These are phyloP conservation scores for Lycaena phlaeas DNA, from an alignment of 2,888 invertebrate genomes.

Conservation along the genomic window DNA sequence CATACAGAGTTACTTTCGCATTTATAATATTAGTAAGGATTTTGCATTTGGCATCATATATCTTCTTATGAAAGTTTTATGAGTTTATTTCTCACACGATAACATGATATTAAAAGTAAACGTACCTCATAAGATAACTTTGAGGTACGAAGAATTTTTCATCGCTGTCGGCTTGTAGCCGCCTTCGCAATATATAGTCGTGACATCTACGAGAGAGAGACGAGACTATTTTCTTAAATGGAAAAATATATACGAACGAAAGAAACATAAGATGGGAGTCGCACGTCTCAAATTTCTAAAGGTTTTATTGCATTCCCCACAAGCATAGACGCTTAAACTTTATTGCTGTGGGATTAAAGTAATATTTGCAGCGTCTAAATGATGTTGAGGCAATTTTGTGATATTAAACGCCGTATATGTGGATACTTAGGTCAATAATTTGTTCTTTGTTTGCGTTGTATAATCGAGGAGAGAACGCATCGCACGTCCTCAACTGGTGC, in stretches of 20 bases:
- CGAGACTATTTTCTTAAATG: conserved; percentile 36
- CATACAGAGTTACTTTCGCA: too few relatives aligned
- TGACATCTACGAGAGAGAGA: conserved; percentile 57
- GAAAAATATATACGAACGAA: conserved; percentile 53
- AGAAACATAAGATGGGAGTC: conserved; percentile 53
- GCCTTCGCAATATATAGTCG: conserved; percentile 63
- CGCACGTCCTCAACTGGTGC: too few relatives aligned
- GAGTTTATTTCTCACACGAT: conserved; percentile 39
- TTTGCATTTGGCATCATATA: conserved; percentile 8
- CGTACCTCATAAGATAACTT: conserved; percentile 63
- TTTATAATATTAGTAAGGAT: too few relatives aligned
- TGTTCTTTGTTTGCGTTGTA: conserved; percentile 54
- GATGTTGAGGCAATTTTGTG: conserved; percentile 65
- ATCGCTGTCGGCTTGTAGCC: conserved; percentile 57
- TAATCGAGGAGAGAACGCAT: too few relatives aligned
- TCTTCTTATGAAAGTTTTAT: conserved; percentile 12
- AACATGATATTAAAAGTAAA: conserved; percentile 62
- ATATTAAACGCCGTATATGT: conserved; percentile 67
- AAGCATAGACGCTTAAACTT: conserved; percentile 71
- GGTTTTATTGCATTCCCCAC: conserved; percentile 71
- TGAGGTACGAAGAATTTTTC: conserved; percentile 66
- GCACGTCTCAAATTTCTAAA: conserved; percentile 58
- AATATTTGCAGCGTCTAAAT: conserved; percentile 71
- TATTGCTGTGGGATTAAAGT: conserved; percentile 71
- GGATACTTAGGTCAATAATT: conserved; percentile 61